A percentile compares a stretch with the other conserved stretches of the same genome.
Evolutionary conservation across 1,140 invertebrate genomes (phyloP).

Genomic region (Ptiloglossa arizonensis): DNA sequence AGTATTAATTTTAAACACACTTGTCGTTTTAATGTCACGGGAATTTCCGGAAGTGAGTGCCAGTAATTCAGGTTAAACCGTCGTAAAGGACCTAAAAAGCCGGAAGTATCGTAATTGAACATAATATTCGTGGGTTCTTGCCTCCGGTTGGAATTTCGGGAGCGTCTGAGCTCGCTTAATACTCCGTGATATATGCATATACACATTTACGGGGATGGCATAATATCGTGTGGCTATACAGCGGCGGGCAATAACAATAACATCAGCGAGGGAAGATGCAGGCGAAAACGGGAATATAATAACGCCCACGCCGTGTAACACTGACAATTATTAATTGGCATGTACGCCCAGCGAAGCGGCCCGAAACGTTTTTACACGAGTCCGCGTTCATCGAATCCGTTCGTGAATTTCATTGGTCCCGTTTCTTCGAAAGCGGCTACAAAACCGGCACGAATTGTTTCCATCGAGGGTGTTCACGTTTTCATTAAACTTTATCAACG

Average conservation of each 20-base stretch:
- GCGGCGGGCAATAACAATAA: constrained; percentile 32
- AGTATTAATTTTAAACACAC: no score
- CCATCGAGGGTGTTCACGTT: no score
- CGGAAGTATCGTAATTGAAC: constrained; percentile 3
- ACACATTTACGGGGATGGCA: not conserved
- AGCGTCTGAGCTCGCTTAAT: constrained; percentile 15
- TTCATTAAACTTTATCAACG: no score
- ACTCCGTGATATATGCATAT: constrained; percentile 21
- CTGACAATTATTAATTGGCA: constrained; percentile 33
- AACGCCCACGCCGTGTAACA: constrained; percentile 10
- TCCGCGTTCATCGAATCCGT: not conserved
- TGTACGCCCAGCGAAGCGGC: not conserved
- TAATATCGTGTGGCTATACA: constrained; percentile 30
- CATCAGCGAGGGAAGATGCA: constrained; percentile 26
- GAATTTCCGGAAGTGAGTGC: no score
- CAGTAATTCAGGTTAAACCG: not conserved
- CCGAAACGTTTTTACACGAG: not conserved
- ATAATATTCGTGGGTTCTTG: not conserved
- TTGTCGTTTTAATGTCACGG: no score
- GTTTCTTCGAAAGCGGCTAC: no score
- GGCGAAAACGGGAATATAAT: constrained; percentile 19
- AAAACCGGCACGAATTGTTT: no score
- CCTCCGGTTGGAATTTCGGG: constrained; percentile 4
- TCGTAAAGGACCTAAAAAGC: not conserved
- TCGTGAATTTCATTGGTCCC: not conserved